phyloP scores from a whole-genome alignment of 2,888 invertebrate genomes.

The Tetragonula carbonaria region DNA sequence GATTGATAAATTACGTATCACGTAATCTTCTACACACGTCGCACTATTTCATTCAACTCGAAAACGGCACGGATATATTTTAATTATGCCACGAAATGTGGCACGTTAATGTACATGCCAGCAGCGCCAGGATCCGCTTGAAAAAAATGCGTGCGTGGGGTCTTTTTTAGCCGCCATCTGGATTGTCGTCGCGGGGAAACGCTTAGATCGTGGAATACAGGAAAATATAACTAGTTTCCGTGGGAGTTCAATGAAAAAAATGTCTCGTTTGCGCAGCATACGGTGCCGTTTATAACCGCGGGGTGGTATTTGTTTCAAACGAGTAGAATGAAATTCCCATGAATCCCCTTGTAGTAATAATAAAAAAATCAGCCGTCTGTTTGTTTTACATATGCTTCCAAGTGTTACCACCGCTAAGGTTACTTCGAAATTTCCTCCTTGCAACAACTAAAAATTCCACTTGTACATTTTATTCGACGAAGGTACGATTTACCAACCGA shows the following conservation, averaged over 20 bases:
- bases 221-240: conserved; percentile 70
- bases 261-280: conserved; percentile 43
- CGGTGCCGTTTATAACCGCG: conserved; percentile 56
- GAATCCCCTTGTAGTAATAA: conserved; percentile 30
- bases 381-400: conserved; percentile 14
- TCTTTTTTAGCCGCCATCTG: conserved; percentile 68
- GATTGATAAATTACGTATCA: not conserved
- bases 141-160: conserved; percentile 64
- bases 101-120: conserved; percentile 18
- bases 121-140: conserved; percentile 13
- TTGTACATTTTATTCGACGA: not conserved
- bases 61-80: not conserved
- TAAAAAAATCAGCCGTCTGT: conserved; percentile 24
- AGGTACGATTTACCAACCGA: not conserved
- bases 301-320: conserved; percentile 49
- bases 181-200: conserved; percentile 60
- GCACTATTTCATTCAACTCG: not conserved
- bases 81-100: not conserved
- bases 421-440: not conserved
- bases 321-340: conserved; percentile 37
- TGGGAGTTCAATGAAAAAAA: conserved; percentile 68
- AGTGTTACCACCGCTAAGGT: not conserved
- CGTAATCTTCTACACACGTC: not conserved
- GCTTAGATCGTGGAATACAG: conserved; percentile 53
- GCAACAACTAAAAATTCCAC: not conserved